Percentiles rank a stretch among this genome's conserved stretches.
Conservation (phyloP, 2,113 vertebrate species). For the Brachirus orientalis region DNA sequence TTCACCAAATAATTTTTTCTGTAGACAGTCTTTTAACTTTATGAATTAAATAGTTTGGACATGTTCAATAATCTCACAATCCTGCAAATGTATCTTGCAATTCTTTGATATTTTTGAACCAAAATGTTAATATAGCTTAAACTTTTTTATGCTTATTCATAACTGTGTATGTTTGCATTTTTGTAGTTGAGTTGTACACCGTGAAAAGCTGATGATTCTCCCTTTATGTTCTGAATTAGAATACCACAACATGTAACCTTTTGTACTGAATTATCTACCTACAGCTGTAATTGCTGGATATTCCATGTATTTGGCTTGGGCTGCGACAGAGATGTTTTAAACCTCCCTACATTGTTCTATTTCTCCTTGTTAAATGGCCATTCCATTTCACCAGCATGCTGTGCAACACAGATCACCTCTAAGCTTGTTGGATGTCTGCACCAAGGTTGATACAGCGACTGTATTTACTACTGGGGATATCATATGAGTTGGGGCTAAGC, state of each 20-base stretch:
- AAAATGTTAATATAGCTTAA: too few relatives aligned
- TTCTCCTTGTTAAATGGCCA: conserved; percentile 35
- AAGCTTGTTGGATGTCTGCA: conserved; percentile 56
- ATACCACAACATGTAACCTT: not conserved
- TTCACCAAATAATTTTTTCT: too few relatives aligned
- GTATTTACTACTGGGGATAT: conserved; percentile 71
- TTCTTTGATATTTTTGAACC: too few relatives aligned
- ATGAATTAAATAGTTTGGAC: too few relatives aligned
- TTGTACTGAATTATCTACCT: not conserved
- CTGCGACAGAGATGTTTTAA: conserved; percentile 38
- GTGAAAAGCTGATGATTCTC: not conserved
- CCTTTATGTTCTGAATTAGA: not conserved
- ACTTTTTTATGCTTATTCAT: not conserved
- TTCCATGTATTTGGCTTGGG: conserved; percentile 14
- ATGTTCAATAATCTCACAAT: too few relatives aligned
- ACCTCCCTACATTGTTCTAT: conserved; percentile 47
- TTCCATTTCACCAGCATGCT: conserved; percentile 21
- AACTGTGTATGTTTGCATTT: not conserved
- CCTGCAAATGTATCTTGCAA: too few relatives aligned
- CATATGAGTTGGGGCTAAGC: conserved; percentile 72
- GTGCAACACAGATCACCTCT: conserved; percentile 25
- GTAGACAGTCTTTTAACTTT: too few relatives aligned
- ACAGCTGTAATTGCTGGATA: conserved; percentile 18
- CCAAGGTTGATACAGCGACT: conserved; percentile 60
- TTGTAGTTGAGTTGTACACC: not conserved